Conservation (phyloP, 92 coral and sea anemone species). For the Heteractis magnifica region DNA sequence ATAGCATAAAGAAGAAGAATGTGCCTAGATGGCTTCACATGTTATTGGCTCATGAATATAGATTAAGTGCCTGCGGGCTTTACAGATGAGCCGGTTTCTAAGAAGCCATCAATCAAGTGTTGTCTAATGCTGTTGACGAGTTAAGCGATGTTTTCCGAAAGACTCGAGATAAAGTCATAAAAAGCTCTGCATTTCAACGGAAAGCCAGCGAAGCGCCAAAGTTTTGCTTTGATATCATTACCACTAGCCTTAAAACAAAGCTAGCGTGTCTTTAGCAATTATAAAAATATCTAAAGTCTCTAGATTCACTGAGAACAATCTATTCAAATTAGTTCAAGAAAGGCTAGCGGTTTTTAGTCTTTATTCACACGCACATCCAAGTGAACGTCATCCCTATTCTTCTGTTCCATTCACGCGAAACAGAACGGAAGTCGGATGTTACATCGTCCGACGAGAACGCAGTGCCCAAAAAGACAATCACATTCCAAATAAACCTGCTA, state of each 20-base stretch:
- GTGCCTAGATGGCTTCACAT: constrained; percentile 29
- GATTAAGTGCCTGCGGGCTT: constrained; percentile 34
- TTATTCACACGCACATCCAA: constrained; percentile 27
- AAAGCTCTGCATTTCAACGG: neutral
- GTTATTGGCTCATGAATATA: constrained; percentile 41
- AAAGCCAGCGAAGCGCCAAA: neutral
- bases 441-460: neutral
- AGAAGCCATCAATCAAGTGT: constrained; percentile 28
- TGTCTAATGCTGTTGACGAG: constrained; percentile 13
- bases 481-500: constrained; percentile 28
- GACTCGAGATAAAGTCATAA: neutral
- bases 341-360: constrained; percentile 16
- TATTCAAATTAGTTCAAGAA: constrained; percentile 26
- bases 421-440: constrained; percentile 35
- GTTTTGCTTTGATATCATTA: neutral
- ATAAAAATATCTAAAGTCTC: constrained; percentile 4
- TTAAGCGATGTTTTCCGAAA: neutral
- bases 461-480: constrained; percentile 7
- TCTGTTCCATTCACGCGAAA: constrained; percentile 10
- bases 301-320: constrained; percentile 15
- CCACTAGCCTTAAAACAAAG: neutral
- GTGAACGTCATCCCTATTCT: constrained; percentile 8
- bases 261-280: constrained; percentile 1
- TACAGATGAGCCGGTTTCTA: constrained; percentile 10
- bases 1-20: neutral